phyloP scores from a whole-genome alignment of 2,797 vertebrate genomes.

The Brachyalestes nurse region DNA sequence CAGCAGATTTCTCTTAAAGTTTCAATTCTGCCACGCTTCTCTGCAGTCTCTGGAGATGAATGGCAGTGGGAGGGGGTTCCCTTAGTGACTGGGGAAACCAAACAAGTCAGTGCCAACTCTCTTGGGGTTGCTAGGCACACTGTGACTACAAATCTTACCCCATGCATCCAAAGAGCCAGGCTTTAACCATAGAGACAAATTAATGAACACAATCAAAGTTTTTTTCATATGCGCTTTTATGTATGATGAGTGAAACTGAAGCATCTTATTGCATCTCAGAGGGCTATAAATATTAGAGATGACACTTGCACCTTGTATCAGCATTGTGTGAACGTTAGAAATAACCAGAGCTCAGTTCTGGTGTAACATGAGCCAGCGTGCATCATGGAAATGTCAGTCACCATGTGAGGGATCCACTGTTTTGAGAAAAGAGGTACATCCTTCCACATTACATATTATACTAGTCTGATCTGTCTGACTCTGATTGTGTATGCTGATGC shows the following conservation, averaged over 20 bases:
- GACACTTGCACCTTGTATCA: too few species aligned
- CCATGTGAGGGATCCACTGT: constrained; percentile 18
- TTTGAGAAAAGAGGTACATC: constrained; percentile 15
- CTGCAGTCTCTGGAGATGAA: constrained; percentile 49
- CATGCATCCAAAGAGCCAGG: not conserved
- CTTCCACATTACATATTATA: not conserved
- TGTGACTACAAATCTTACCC: constrained; percentile 20
- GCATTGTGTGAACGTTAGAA: too few species aligned
- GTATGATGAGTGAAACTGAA: not conserved
- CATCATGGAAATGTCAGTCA: too few species aligned
- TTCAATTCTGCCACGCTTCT: constrained; percentile 53
- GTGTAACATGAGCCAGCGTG: too few species aligned
- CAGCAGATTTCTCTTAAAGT: constrained; percentile 51
- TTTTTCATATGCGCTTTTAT: not conserved
- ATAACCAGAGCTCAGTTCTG: too few species aligned
- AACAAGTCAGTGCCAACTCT: constrained; percentile 29
- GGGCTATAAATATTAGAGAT: too few species aligned
- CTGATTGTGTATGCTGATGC: not conserved
- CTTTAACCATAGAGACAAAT: not conserved
- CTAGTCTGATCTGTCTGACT: not conserved
- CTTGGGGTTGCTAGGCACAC: not conserved
- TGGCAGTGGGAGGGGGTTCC: constrained; percentile 67
- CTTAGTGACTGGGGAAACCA: constrained; percentile 67
- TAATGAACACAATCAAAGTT: not conserved
- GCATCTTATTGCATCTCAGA: too few species aligned